These are phyloP conservation scores for Drosophila anomelani DNA, from an alignment of 2,888 invertebrate genomes.

Conservation along the genomic window DNA sequence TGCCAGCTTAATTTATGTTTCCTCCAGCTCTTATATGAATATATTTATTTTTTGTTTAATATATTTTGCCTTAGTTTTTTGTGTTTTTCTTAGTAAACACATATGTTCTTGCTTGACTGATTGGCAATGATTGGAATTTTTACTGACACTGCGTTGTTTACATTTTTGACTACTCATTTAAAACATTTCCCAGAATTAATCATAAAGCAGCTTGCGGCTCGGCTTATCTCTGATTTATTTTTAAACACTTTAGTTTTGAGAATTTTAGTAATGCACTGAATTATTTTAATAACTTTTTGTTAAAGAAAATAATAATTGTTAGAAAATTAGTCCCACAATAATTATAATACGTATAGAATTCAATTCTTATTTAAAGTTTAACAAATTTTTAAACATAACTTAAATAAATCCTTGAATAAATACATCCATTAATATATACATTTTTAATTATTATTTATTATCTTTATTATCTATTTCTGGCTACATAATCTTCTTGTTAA, in stretches of 20 bases:
- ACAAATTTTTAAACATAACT: neutral
- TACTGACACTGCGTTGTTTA: neutral
- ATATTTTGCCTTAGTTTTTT: no score
- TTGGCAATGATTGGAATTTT: neutral
- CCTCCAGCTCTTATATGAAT: rapidly evolving
- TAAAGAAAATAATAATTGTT: no score
- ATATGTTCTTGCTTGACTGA: neutral
- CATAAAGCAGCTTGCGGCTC: neutral
- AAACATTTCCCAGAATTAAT: slow-evolving; percentile 6
- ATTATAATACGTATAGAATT: neutral
- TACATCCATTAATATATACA: no score
- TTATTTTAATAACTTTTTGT: neutral
- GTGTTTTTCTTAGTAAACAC: neutral
- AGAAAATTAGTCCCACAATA: neutral
- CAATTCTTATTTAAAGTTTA: no score
- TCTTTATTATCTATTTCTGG: no score
- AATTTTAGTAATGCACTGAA: neutral
- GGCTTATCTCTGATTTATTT: slow-evolving; percentile 4
- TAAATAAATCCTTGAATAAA: no score
- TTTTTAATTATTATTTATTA: no score
- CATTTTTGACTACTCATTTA: neutral
- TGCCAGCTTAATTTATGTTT: neutral
- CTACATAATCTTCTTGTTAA: no score
- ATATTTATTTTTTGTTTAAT: neutral
- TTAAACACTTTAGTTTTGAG: neutral